A percentile compares a stretch with the other conserved stretches of the same genome.
phyloP scores from a whole-genome alignment of 2,113 vertebrate genomes.

The Poecilia latipinna region DNA sequence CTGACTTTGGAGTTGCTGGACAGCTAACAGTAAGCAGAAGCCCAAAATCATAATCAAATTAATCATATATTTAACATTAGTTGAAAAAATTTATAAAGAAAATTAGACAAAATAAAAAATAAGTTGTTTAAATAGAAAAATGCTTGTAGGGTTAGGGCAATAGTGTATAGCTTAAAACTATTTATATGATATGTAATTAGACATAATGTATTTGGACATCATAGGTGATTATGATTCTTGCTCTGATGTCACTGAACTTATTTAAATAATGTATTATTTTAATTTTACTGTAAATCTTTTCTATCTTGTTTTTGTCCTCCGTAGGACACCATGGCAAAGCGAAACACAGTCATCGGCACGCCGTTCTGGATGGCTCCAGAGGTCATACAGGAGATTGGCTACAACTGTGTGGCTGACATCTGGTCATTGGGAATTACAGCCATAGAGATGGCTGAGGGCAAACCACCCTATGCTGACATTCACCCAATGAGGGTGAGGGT shows the following conservation, averaged over 20 bases:
- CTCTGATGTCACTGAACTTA: not conserved
- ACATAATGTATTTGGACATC: no score
- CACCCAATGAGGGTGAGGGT: conserved; percentile 93
- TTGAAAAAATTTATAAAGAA: not conserved
- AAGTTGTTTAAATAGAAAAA: not conserved
- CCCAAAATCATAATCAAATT: no score
- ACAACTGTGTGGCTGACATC: conserved; percentile 95
- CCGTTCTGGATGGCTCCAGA: conserved; percentile 99
- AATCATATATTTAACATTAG: no score
- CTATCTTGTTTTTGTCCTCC: not conserved
- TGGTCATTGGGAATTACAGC: conserved; percentile 96
- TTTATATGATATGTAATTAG: no score
- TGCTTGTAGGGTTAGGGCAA: not conserved
- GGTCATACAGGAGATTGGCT: conserved; percentile 97
- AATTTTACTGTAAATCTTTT: not conserved
- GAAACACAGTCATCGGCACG: conserved; percentile 95
- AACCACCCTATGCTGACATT: conserved; percentile 95
- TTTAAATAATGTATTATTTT: not conserved
- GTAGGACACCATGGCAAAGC: conserved; percentile 97
- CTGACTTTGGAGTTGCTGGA: conserved; percentile 95
- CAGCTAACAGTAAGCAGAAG: conserved; percentile 87
- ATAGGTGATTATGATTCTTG: not conserved
- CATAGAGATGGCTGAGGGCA: conserved; percentile 97
- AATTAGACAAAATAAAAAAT: not conserved
- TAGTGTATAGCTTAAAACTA: not conserved